Evolutionary conservation across 2,797 vertebrate genomes (phyloP), one percentile per base, ranked within the genome.

Genomic region (Hippocampus kuda): DNA sequence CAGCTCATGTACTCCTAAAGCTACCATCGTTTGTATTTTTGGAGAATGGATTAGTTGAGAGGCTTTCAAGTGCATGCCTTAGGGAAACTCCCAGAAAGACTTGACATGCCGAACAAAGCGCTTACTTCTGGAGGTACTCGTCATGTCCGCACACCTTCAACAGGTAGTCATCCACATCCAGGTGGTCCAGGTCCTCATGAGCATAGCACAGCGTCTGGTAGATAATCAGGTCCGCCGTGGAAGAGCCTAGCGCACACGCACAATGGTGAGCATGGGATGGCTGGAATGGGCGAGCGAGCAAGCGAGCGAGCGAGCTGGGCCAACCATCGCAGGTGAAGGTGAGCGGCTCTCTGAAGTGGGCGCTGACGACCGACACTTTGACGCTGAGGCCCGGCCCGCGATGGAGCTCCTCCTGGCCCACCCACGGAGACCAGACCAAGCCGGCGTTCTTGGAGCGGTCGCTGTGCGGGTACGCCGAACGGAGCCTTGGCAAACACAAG

Each of bases 241-340:
- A 97, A 2, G 94, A 96, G 60, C 94, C 96, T 98, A 69, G 4
- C 30, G 73, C 6, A 68, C n/a, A 6, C 20, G 74, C 9, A 69
- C 41, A 11, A 7, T 34, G 24, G 22, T 46, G 15, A 38, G 15
- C 15, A 1, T 0, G 62, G 18, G 22, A 13, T 7, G 34, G 10
- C 34, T 15, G 59, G 59, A 2, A 5, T 1, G 18, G 34, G 22
- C 26, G 26, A 0, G 26, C 2, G 13, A 18, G 22, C 2, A 5
- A 7, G n/a, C 53, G 10, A 12, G 22, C 2, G 2, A 10, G 53
- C 1, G 24, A 5, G 56, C 65, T 5, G 34, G 4, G 34, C 93
- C 91, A 74, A 98, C 96, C 93, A 67, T 99, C 95, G 5, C 96
- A 98, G 84, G 95, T 97, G 78, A 98, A 98, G 79, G 94, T 95